Evolutionary conservation across 2,113 vertebrate genomes (phyloP).

Genomic region (Leucosticte australis): DNA sequence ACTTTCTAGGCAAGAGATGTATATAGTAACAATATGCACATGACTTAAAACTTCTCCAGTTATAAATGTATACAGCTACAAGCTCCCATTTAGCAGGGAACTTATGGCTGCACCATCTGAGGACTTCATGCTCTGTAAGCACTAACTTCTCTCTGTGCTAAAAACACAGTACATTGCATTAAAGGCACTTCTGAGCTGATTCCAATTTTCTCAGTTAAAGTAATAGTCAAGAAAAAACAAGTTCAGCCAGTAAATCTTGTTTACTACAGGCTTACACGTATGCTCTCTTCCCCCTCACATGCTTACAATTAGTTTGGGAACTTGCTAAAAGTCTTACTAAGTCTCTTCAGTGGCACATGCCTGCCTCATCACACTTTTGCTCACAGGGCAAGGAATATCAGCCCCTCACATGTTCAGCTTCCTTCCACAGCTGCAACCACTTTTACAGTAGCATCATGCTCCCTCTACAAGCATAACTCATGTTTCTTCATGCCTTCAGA

Average conservation of each 20-base stretch:
- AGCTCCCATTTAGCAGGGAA: neutral
- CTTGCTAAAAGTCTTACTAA: neutral
- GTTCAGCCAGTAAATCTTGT: neutral
- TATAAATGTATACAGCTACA: neutral
- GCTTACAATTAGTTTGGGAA: neutral
- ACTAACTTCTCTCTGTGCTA: neutral
- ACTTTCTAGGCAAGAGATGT: neutral
- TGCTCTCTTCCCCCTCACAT: neutral
- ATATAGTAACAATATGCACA: neutral
- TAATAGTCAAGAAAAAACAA: neutral
- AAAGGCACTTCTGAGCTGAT: neutral
- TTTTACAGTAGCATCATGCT: neutral
- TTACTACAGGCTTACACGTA: neutral
- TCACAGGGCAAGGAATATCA: neutral
- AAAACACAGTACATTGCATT: neutral
- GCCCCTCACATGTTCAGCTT: neutral
- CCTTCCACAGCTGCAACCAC: neutral
- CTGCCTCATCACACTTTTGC: neutral
- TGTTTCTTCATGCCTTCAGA: neutral
- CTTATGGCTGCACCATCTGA: neutral
- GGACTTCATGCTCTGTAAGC: neutral
- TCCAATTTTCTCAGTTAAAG: neutral
- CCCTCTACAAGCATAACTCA: neutral
- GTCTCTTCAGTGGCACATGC: neutral
- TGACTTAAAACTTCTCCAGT: neutral